Percentiles rank a stretch among this genome's conserved stretches.
phyloP scores from a whole-genome alignment of 2,113 vertebrate species.

The Phyllopteryx taeniolatus region DNA sequence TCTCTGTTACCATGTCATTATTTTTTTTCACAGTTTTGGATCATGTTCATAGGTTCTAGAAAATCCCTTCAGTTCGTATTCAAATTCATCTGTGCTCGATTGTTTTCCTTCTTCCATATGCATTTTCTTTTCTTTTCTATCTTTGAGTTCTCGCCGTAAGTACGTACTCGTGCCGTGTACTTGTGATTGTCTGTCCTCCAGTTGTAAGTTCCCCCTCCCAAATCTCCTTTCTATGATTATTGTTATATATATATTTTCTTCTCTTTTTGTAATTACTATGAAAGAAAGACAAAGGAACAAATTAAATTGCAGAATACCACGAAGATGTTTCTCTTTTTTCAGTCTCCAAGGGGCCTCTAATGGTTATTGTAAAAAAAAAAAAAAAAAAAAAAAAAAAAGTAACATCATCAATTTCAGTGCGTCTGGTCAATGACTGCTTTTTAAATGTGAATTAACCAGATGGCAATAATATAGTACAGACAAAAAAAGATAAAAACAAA shows the following conservation, averaged over 20 bases:
- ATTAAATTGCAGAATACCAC: slow-evolving; percentile 73
- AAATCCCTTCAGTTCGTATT: slow-evolving; percentile 89
- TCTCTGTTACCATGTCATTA: slow-evolving; percentile 74
- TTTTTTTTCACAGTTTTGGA: slow-evolving; percentile 73
- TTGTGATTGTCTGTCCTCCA: slow-evolving; percentile 98
- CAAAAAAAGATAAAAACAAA: slow-evolving; percentile 76
- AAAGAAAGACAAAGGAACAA: slow-evolving; percentile 74
- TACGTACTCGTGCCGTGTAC: slow-evolving; percentile 92
- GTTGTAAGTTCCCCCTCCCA: slow-evolving; percentile 79
- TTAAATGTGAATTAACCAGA: slow-evolving; percentile 99
- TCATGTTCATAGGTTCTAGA: slow-evolving; percentile 82
- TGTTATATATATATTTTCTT: slow-evolving; percentile 77
- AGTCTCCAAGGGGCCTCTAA: slow-evolving; percentile 87
- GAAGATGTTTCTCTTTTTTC: slow-evolving; percentile 72
- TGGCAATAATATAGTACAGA: slow-evolving; percentile 96
- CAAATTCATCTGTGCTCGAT: slow-evolving; percentile 86
- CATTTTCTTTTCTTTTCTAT: slow-evolving; percentile 63
- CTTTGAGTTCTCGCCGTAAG: slow-evolving; percentile 76
- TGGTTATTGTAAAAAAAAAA: slow-evolving; percentile 87
- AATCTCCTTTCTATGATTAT: slow-evolving; percentile 88
- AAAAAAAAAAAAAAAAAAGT: not conserved
- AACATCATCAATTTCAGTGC: slow-evolving; percentile 89
- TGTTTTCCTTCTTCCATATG: slow-evolving; percentile 49
- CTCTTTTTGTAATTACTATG: slow-evolving; percentile 87
- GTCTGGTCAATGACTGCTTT: slow-evolving; percentile 96